Conservation (phyloP, 1,140 invertebrate species). For the Calliphora vicina region DNA sequence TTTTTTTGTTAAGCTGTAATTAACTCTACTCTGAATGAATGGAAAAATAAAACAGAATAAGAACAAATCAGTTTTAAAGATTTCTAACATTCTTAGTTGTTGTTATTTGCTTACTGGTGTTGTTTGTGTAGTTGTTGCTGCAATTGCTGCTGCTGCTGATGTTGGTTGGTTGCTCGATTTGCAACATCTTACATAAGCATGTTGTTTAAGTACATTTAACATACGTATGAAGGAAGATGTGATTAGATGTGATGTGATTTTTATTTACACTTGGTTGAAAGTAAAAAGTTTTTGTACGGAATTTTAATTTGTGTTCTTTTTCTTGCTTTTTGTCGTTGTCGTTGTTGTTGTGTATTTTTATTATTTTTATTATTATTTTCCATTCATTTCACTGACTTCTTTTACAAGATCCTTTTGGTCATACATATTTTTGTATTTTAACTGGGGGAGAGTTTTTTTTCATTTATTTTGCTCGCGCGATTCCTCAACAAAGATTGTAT, state of each 20-base stretch:
- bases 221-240: neutral
- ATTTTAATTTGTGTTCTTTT: neutral
- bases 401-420: neutral
- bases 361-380: neutral
- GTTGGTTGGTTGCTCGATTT: neutral
- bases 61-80: neutral
- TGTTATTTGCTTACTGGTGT: neutral
- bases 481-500: neutral
- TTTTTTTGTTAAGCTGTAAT: neutral
- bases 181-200: neutral
- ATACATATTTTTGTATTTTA: neutral
- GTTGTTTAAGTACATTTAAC: too few relatives aligned
- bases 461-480: neutral
- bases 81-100: neutral
- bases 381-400: neutral
- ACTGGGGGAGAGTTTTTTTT: neutral
- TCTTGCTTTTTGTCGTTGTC: neutral
- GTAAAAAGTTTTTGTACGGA: neutral
- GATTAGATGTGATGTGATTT: neutral
- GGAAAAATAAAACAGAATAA: neutral
- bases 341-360: too few relatives aligned
- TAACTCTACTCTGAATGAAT: neutral
- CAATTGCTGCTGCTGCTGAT: neutral
- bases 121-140: neutral
- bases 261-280: constrained; percentile 9